Percentiles rank a stretch among this genome's conserved stretches.
Conservation (phyloP, 2,797 vertebrate genomes). For the Pteronotus mesoamericanus region DNA sequence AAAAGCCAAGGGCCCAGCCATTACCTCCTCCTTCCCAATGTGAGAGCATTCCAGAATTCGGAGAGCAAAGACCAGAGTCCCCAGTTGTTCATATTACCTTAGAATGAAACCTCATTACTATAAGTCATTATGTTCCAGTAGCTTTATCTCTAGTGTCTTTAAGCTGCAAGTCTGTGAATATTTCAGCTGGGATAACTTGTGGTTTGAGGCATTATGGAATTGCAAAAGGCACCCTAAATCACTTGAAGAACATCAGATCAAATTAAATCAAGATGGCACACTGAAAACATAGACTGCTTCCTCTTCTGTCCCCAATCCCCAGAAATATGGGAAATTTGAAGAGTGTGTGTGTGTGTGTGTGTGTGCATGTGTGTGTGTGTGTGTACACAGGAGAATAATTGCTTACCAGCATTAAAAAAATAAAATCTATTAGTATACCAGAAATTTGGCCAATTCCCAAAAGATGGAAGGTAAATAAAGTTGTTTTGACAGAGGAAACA, state of each 20-base stretch:
- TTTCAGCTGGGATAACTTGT: background rate
- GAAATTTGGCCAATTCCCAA: background rate
- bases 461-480: background rate
- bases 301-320: background rate
- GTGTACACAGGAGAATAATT: background rate
- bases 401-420: background rate
- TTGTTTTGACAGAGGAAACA: background rate
- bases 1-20: conserved; percentile 26
- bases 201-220: background rate
- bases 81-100: background rate
- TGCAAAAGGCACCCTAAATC: conserved; percentile 8
- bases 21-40: background rate
- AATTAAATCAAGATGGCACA: conserved; percentile 17
- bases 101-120: background rate
- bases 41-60: background rate
- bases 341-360: background rate
- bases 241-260: background rate
- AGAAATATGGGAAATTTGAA: background rate
- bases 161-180: background rate
- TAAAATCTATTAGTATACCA: background rate
- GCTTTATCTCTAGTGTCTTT: conserved; percentile 27
- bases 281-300: background rate
- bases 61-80: conserved; percentile 3
- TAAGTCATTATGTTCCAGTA: conserved; percentile 38
- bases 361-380: background rate